These are phyloP conservation scores for Saxicola maurus DNA, from an alignment of 2,797 vertebrate genomes.

Conservation along the genomic window DNA sequence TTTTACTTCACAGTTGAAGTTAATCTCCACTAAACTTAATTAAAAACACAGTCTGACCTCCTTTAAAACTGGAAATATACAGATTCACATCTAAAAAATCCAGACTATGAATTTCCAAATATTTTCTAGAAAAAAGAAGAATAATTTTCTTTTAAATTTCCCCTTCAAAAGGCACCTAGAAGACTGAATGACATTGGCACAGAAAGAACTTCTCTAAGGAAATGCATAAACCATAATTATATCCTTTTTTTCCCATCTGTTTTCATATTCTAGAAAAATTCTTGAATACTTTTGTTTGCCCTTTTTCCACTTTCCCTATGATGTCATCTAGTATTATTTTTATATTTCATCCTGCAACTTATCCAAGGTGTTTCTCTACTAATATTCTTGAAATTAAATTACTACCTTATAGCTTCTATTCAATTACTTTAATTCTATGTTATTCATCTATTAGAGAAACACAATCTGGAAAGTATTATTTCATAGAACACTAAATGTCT, in stretches of 20 bases:
- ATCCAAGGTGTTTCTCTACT: neutral
- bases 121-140: neutral
- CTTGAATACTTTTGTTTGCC: neutral
- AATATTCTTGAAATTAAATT: neutral
- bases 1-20: neutral
- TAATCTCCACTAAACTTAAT: neutral
- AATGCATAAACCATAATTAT: neutral
- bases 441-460: neutral
- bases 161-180: neutral
- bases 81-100: neutral
- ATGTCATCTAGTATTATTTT: neutral
- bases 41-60: neutral
- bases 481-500: neutral
- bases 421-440: neutral
- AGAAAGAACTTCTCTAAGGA: neutral
- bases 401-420: neutral
- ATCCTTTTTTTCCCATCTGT: neutral
- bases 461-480: neutral
- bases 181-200: neutral
- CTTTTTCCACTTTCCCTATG: neutral
- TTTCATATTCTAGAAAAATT: neutral
- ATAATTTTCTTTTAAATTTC: neutral
- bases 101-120: neutral
- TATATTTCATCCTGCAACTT: neutral
- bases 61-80: neutral